Conservation (phyloP, 1,140 invertebrate species). For the Hyles vespertilio region DNA sequence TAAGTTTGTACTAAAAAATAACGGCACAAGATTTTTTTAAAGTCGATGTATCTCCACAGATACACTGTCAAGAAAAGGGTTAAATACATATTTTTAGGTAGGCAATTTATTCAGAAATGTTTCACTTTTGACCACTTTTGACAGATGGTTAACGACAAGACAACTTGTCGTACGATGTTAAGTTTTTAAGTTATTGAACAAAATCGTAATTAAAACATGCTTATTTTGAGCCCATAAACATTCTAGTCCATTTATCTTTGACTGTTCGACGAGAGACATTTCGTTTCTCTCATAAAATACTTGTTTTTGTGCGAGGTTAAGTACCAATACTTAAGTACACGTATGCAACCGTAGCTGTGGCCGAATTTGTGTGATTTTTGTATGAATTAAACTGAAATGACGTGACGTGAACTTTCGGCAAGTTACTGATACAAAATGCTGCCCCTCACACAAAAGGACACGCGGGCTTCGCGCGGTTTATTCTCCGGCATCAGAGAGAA, state of each 20-base stretch:
- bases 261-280: background rate
- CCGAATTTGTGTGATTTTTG: conserved; percentile 42
- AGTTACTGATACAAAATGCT: conserved; percentile 77
- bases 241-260: background rate
- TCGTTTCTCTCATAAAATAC: background rate
- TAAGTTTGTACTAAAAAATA: too few species aligned
- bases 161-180: background rate
- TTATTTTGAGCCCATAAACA: background rate
- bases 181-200: conserved; percentile 1
- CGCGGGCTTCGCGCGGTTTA: conserved; percentile 72
- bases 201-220: conserved; percentile 2
- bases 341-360: conserved; percentile 59
- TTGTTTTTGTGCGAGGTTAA: conserved; percentile 43
- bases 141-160: conserved; percentile 14
- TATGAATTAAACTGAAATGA: conserved; percentile 53
- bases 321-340: conserved; percentile 60
- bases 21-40: too few species aligned
- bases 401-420: conserved; percentile 39
- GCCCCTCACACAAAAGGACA: conserved; percentile 86
- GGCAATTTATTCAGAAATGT: conserved; percentile 1
- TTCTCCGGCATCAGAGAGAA: conserved; percentile 82
- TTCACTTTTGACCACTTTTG: conserved; percentile 13
- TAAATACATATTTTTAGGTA: too few species aligned
- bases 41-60: too few species aligned
- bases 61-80: too few species aligned